Conservation (phyloP, 2,113 vertebrate genomes). For the Podarcis muralis region DNA sequence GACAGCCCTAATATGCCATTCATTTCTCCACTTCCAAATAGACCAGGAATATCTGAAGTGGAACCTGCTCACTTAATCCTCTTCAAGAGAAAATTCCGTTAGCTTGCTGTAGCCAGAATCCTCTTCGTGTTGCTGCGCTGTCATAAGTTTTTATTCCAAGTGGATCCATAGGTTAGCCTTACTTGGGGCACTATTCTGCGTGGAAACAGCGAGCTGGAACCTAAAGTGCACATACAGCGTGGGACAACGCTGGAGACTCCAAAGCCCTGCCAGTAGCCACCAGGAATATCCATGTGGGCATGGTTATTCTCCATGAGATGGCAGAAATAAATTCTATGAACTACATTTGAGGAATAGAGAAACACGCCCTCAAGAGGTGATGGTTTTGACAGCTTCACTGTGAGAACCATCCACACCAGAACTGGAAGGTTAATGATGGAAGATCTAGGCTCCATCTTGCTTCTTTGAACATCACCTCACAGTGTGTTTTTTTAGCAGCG, state of each 20-base stretch:
- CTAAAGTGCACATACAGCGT: background rate
- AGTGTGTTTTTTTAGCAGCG: background rate
- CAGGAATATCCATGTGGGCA: background rate
- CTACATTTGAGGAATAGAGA: background rate
- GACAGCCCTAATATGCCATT: background rate
- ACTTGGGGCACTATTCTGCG: background rate
- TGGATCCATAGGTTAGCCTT: background rate
- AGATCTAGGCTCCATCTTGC: background rate
- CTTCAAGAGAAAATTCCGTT: background rate
- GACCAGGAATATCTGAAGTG: background rate
- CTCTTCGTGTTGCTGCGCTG: background rate
- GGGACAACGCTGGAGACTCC: background rate
- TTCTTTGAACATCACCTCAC: background rate
- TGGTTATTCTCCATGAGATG: background rate
- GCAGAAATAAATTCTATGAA: background rate
- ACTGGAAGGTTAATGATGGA: too few relatives aligned
- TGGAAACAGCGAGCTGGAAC: background rate
- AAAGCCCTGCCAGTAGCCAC: background rate
- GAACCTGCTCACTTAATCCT: background rate
- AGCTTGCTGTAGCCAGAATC: background rate
- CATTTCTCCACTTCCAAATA: background rate
- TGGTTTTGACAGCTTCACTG: background rate
- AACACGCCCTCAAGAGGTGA: background rate
- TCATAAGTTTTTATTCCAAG: background rate
- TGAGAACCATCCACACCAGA: background rate